Percentiles rank a stretch among this genome's conserved stretches.
Conservation (phyloP, 2,113 vertebrate genomes). For the Haliaeetus leucogaster region DNA sequence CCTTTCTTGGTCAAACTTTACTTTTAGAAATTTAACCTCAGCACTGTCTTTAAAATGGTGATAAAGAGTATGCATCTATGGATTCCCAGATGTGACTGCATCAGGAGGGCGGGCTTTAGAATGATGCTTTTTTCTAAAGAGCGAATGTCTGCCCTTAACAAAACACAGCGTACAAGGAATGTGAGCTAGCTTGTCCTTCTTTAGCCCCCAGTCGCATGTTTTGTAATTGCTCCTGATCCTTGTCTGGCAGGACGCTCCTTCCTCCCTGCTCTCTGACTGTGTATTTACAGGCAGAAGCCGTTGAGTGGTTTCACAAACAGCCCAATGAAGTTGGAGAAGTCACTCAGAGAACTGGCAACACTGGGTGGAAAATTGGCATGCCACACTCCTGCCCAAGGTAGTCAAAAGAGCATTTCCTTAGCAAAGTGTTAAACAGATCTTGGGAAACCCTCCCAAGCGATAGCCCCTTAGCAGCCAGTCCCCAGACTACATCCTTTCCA, state of each 20-base stretch:
- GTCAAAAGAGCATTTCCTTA: neutral
- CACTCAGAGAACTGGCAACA: neutral
- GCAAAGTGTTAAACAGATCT: neutral
- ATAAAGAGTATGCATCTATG: neutral
- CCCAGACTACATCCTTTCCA: neutral
- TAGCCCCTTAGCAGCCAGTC: neutral
- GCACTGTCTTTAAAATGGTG: neutral
- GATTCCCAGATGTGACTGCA: neutral
- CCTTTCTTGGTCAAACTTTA: neutral
- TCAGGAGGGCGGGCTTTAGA: neutral
- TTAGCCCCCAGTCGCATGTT: neutral
- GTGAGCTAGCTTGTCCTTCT: neutral
- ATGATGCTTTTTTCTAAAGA: neutral
- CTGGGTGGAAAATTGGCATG: rapidly evolving
- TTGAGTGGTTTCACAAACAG: neutral
- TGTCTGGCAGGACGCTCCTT: neutral
- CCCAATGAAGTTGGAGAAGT: neutral
- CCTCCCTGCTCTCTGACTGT: neutral
- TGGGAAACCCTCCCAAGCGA: neutral
- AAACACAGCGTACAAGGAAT: neutral
- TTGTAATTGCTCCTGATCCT: neutral
- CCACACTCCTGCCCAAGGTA: neutral
- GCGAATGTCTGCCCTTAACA: neutral
- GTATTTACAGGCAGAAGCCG: neutral
- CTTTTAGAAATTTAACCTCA: neutral